Evolutionary conservation across 2,888 invertebrate genomes (phyloP), one percentile per base, ranked within the genome.

Genomic region (Idaea straminata): DNA sequence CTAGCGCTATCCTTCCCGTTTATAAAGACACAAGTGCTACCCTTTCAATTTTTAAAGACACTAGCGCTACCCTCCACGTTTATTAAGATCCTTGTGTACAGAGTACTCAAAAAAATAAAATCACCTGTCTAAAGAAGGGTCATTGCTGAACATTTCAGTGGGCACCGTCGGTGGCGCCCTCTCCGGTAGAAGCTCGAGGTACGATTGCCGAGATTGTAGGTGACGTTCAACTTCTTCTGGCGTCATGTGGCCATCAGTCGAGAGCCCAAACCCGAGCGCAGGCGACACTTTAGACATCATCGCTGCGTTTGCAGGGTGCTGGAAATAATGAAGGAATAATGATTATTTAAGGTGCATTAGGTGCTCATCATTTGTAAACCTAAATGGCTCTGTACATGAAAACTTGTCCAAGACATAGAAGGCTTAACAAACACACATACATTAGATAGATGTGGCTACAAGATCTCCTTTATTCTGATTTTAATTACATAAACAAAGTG

Each of bases 91-190:
- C 25, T 61, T 61, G 6, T 34, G 16, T 61, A 65, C 35, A 62
- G 47, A 3, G 47, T 47, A 47, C 10, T 10, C 25, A 47, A 35
- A 62, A 61, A 7, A 66, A 64, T 57, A 62, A 63, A 63, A 61
- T 70, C 35, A 73, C 96, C 96, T 96, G 84, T 97, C 97, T 62
- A 97, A 89, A 1, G 98, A 97, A 64, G 97, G 97, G 79, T 98
- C 98, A 87, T 98, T 98, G 87, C 98, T 98, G 82, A 98, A 98
- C 96, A 98, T 97, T 89, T 98, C 98, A 59, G 96, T 97, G 5
- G 98, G 98, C 36, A 98, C 97, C 13, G 97, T 97, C 0, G 97
- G 96, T 0, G 98, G 97, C 38, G 98, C 97, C 74, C 97, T 95
- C 84, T 98, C 98, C 2, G 97, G 96, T 71, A 97, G 93, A 70